These are phyloP conservation scores for Schlechtendalia chinensis DNA, from an alignment of 1,140 invertebrate species.

Conservation along the genomic window DNA sequence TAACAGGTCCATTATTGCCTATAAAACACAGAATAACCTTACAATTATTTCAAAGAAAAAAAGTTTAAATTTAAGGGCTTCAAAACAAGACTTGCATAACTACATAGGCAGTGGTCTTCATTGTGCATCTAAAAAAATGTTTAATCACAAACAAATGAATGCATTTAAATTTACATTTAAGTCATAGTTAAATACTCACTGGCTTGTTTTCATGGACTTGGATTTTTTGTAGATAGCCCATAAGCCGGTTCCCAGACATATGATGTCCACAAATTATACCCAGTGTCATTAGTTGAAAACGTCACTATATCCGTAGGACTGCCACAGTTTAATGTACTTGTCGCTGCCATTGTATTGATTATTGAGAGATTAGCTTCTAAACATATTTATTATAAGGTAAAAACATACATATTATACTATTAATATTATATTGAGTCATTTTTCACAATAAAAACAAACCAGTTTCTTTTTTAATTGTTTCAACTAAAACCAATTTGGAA, in stretches of 20 bases:
- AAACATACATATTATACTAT: background rate
- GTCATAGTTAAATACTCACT: background rate
- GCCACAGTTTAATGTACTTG: background rate
- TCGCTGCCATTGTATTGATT: background rate
- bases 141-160: no score
- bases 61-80: constrained; percentile 20
- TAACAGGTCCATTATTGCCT: constrained; percentile 34
- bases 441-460: background rate
- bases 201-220: background rate
- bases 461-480: constrained; percentile 3
- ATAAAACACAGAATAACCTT: constrained; percentile 17
- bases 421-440: no score
- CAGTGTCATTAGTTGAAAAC: constrained; percentile 33
- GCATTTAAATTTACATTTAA: background rate
- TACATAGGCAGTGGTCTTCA: constrained; percentile 37
- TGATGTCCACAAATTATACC: constrained; percentile 44
- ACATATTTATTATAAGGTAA: background rate
- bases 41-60: constrained; percentile 5
- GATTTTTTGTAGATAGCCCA: constrained; percentile 32
- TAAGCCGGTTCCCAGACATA: constrained; percentile 32
- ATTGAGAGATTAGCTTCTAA: constrained; percentile 24
- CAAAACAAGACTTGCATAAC: constrained; percentile 15
- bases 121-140: constrained; percentile 9
- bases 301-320: background rate
- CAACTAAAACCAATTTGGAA: constrained; percentile 15